phyloP scores from a whole-genome alignment of 1,140 invertebrate genomes.

The Campoletis sonorensis region DNA sequence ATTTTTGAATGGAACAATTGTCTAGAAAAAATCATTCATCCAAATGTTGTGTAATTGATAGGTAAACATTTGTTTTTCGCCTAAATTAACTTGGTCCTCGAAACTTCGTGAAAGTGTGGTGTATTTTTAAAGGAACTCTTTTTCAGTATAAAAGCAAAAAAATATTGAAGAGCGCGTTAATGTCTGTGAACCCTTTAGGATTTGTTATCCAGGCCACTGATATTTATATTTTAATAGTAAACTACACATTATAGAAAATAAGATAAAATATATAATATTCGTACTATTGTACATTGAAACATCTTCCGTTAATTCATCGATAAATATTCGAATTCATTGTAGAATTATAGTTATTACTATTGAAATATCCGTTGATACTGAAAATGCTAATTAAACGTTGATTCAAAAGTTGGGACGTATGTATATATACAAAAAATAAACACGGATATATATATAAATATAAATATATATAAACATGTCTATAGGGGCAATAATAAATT shows the following conservation, averaged over 20 bases:
- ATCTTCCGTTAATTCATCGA: conserved; percentile 36
- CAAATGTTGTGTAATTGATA: no score
- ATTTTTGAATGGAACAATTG: no score
- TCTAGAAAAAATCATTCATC: no score
- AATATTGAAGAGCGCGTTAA: conserved; percentile 11
- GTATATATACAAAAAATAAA: no score
- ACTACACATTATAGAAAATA: neutral
- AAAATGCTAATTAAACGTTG: neutral
- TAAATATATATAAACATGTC: neutral
- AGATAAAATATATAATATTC: neutral
- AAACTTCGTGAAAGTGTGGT: no score
- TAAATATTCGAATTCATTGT: conserved; percentile 47
- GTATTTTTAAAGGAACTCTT: no score
- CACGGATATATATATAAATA: no score
- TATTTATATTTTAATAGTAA: conserved; percentile 26
- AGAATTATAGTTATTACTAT: conserved; percentile 49
- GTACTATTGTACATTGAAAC: conserved; percentile 35
- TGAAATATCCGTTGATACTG: neutral
- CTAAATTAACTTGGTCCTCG: no score
- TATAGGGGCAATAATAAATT: neutral
- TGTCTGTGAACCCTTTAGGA: neutral
- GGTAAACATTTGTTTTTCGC: no score
- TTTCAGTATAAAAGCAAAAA: conserved; percentile 6
- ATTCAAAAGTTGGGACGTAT: neutral
- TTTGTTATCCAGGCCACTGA: conserved; percentile 40